phyloP scores from a whole-genome alignment of 2,888 invertebrate species.

The Thalpophila matura region DNA sequence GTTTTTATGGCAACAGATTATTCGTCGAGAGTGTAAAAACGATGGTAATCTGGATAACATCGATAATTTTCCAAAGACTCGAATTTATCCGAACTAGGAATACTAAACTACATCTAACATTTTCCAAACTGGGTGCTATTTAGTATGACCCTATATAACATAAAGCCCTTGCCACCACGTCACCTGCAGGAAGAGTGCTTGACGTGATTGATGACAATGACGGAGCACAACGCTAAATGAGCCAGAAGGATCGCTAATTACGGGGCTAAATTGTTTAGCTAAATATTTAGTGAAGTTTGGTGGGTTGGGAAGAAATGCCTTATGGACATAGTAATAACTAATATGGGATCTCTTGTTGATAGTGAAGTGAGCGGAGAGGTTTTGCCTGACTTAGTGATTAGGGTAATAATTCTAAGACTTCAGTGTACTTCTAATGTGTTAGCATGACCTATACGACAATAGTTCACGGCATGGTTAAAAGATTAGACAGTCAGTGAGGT shows the following conservation, averaged over 20 bases:
- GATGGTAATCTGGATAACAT: too few species aligned
- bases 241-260: constrained; percentile 26
- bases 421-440: too few species aligned
- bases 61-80: too few species aligned
- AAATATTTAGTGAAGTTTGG: constrained; percentile 4
- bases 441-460: too few species aligned
- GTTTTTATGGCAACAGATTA: background rate
- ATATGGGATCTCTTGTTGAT: background rate
- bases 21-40: too few species aligned
- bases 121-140: background rate
- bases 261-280: constrained; percentile 1
- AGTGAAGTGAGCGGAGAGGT: background rate
- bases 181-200: constrained; percentile 34
- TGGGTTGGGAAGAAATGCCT: background rate
- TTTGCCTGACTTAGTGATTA: too few species aligned
- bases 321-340: background rate
- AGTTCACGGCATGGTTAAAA: too few species aligned
- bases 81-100: too few species aligned
- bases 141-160: background rate
- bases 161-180: background rate
- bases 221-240: constrained; percentile 36
- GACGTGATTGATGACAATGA: constrained; percentile 49
- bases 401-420: too few species aligned
- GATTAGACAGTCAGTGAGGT: too few species aligned
- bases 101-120: too few species aligned